These are phyloP conservation scores for Ceyx erithaca DNA, from an alignment of 2,797 vertebrate species.

Conservation along the genomic window DNA sequence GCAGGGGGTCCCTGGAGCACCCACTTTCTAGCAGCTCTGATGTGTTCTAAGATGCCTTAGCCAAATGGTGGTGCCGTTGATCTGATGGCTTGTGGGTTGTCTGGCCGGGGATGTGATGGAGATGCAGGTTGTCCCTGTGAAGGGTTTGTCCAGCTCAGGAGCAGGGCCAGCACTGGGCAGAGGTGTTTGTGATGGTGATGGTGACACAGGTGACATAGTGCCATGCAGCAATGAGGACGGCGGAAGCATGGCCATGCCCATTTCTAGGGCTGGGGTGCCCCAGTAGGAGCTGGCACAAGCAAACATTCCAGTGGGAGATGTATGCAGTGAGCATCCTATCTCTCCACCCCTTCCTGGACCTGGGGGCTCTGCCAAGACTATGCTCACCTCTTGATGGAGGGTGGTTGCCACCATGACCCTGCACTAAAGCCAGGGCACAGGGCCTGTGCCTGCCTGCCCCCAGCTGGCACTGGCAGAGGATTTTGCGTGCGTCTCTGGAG, in stretches of 20 bases:
- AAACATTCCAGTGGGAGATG: neutral
- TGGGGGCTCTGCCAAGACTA: neutral
- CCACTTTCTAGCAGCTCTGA: fast-evolving
- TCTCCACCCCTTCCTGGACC: neutral
- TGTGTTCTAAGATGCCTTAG: fast-evolving
- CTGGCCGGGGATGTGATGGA: neutral
- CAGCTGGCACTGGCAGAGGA: neutral
- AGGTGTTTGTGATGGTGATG: fast-evolving
- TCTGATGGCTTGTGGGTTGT: fast-evolving
- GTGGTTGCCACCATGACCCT: neutral
- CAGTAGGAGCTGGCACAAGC: neutral
- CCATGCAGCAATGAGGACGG: fast-evolving
- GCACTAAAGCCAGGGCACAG: neutral
- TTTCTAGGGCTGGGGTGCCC: neutral
- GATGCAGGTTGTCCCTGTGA: neutral
- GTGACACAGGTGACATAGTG: fast-evolving
- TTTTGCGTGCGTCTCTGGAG: neutral
- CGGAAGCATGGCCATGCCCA: fast-evolving
- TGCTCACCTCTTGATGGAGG: fast-evolving
- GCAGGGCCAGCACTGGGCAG: fast-evolving
- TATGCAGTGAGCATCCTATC: fast-evolving
- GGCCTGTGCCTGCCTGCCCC: neutral
- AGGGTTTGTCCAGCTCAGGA: neutral
- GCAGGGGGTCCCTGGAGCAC: neutral
- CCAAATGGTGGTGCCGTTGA: neutral